Evolutionary conservation across 2,797 vertebrate species (phyloP), one percentile per base, ranked within the genome.

Genomic region (Myotis daubentonii): DNA sequence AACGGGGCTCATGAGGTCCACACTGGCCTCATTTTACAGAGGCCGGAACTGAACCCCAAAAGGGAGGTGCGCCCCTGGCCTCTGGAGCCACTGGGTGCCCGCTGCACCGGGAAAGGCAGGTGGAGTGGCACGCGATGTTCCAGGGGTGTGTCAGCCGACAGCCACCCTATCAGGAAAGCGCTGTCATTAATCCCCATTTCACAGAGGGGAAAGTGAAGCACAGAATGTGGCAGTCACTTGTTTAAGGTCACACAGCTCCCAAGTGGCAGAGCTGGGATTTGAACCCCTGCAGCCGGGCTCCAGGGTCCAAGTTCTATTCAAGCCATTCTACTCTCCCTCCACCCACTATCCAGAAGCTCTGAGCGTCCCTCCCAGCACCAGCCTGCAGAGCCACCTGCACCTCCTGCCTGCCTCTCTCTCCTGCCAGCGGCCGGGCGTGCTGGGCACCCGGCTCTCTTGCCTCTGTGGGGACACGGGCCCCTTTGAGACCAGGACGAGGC

Each of bases 101-200:
- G 49, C 75, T 66, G 8, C 88, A 2, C 1, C 0, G 66, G 57
- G 19, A 87, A 44, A 11, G n/a, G 25, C 81, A 30, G 53, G 66
- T 8, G 28, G 68, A 33, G n/a, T 1, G 0, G 17, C 49, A 13
- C 1, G 55, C 66, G 6, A 23, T 49, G 10, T 71, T 41, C 62
- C 33, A 10, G 65, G 15, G 16, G 33, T 38, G 66, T 68, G 65
- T 68, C n/a, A 2, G 66, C 28, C 41, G 12, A 30, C 30, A 25
- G 92, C 28, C 9, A 2, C 71, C 41, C 28, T 36, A 1, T 17
- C 8, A 23, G 11, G 65, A 74, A 79, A 33, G 25, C 28, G 70
- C 38, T 75, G 13, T 71, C 41, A 4, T 20, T 60, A 53, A 10
- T 5, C 22, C 74, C 47, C 30, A 25, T 38, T 53, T 68, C 23